Conservation (phyloP, 2,888 invertebrate species). For the Seira musarum region DNA sequence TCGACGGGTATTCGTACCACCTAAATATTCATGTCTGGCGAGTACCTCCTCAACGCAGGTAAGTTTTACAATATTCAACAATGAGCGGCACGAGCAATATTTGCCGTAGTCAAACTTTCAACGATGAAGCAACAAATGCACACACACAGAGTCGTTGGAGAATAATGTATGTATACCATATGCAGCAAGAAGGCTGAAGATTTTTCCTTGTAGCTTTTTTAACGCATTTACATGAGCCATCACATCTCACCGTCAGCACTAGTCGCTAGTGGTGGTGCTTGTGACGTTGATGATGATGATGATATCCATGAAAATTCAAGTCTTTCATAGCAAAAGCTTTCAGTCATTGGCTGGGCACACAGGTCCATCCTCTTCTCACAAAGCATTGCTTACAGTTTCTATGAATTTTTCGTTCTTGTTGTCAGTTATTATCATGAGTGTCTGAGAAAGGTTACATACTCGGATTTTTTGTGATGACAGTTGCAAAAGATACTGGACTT, state of each 20-base stretch:
- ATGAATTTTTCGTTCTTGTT: constrained; percentile 17
- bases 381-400: constrained; percentile 18
- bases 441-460: neutral
- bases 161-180: no score
- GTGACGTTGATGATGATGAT: constrained; percentile 36
- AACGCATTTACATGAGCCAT: constrained; percentile 46
- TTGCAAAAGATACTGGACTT: constrained; percentile 4
- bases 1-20: no score
- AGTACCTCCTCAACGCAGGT: no score
- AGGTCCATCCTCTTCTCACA: constrained; percentile 44
- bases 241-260: no score
- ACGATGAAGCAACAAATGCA: no score
- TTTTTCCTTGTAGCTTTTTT: constrained; percentile 28
- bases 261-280: no score
- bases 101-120: no score
- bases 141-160: no score
- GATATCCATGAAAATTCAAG: constrained; percentile 60
- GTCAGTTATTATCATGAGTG: constrained; percentile 28
- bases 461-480: constrained; percentile 20
- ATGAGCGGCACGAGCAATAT: constrained; percentile 23
- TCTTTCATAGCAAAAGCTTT: constrained; percentile 39
- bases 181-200: constrained; percentile 10
- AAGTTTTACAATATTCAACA: no score
- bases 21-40: no score
- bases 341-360: constrained; percentile 51